These are phyloP conservation scores for Panonychus citri DNA, from an alignment of 1,140 invertebrate genomes.

Conservation along the genomic window DNA sequence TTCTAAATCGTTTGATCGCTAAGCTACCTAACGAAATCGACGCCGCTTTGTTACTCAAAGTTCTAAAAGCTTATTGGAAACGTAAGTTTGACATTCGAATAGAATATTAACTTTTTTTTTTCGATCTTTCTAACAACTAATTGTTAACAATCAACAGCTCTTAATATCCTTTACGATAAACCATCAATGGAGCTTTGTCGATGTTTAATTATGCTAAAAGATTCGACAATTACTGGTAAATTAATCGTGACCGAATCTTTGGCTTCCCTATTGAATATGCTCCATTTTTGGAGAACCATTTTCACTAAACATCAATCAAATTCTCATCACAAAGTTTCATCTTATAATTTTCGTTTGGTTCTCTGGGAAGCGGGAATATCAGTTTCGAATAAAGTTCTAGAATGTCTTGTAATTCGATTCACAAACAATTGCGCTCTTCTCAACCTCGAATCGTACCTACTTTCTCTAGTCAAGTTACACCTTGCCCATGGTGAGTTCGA, in stretches of 20 bases:
- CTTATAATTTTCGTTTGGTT: conserved; percentile 35
- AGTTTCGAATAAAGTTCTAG: conserved; percentile 46
- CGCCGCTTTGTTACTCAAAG: conserved; percentile 33
- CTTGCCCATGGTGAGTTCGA: conserved; percentile 37
- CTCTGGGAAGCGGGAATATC: conserved; percentile 37
- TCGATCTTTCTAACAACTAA: neutral
- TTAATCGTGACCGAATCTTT: conserved; percentile 31
- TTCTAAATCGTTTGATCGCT: conserved; percentile 8
- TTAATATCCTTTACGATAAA: conserved; percentile 23
- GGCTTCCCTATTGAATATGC: conserved; percentile 33
- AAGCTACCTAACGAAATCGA: conserved; percentile 35
- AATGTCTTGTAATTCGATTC: conserved; percentile 41
- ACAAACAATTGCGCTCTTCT: conserved; percentile 32
- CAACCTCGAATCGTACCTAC: conserved; percentile 36
- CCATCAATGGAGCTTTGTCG: conserved; percentile 37
- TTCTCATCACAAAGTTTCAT: conserved; percentile 29
- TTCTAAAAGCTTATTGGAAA: conserved; percentile 35
- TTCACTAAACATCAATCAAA: conserved; percentile 20
- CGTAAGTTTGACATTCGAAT: conserved; percentile 17
- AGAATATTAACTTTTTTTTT: neutral
- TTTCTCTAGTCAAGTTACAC: conserved; percentile 42
- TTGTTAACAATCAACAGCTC: conserved; percentile 19
- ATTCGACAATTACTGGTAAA: conserved; percentile 37
- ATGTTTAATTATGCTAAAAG: conserved; percentile 39
- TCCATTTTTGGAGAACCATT: conserved; percentile 38